Conservation (phyloP, 30 jellyfish, hydroid and myxozoan species). For the Mastigias papua region DNA sequence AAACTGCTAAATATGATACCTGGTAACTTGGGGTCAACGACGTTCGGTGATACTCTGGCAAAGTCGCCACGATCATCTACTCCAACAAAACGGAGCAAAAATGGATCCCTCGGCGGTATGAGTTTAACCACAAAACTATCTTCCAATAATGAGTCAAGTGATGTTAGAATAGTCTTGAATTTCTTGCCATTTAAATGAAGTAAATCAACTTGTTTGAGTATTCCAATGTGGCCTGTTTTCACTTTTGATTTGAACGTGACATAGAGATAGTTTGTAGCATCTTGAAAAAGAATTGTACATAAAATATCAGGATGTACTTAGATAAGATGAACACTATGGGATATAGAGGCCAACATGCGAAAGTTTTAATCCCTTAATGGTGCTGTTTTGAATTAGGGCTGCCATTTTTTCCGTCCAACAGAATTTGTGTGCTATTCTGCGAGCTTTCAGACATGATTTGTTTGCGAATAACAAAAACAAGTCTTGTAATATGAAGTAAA, state of each 20-base stretch:
- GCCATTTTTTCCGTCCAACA: too few species aligned
- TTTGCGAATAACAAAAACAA: too few species aligned
- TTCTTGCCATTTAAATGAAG: conserved; percentile 36
- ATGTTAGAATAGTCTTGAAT: conserved; percentile 23
- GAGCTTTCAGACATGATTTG: too few species aligned
- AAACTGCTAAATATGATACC: conserved; percentile 13
- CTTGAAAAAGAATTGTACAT: conserved; percentile 9
- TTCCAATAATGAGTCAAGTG: conserved; percentile 27
- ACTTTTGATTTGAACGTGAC: conserved; percentile 45
- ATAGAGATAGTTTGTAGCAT: conserved; percentile 63
- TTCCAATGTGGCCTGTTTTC: conserved; percentile 46
- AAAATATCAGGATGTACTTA: neutral
- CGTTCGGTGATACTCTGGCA: conserved; percentile 73
- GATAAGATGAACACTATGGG: too few species aligned
- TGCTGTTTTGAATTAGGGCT: too few species aligned
- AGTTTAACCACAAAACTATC: conserved; percentile 61
- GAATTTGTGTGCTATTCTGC: too few species aligned
- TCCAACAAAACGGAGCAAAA: conserved; percentile 74
- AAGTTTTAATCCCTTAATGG: too few species aligned
- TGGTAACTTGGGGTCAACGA: conserved; percentile 65
- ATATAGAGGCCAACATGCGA: too few species aligned
- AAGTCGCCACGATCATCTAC: conserved; percentile 64
- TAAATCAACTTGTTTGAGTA: conserved; percentile 55
- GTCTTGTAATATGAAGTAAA: too few species aligned
- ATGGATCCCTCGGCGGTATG: conserved; percentile 64